phyloP scores from a whole-genome alignment of 2,888 invertebrate genomes.

The Cryptocheilus praepositus region DNA sequence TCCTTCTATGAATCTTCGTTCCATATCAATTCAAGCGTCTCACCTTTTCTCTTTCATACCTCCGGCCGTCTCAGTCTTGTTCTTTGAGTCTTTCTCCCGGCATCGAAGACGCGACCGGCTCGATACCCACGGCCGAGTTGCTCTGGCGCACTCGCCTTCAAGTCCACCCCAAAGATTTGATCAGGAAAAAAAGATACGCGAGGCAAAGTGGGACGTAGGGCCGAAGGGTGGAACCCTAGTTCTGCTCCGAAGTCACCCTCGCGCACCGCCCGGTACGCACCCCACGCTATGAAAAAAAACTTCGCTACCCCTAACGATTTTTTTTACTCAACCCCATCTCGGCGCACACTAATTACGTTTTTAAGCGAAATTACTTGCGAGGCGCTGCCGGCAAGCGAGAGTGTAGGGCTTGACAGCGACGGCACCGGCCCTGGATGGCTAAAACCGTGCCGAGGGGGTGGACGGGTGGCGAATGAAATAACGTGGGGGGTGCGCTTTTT shows the following conservation, averaged over 20 bases:
- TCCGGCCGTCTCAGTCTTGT: slow-evolving; percentile 20
- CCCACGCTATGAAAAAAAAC: slow-evolving; percentile 63
- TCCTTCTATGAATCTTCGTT: slow-evolving; percentile 2
- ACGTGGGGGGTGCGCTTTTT: slow-evolving; percentile 37
- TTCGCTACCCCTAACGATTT: slow-evolving; percentile 66
- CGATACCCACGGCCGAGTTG: slow-evolving; percentile 55
- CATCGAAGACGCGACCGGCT: slow-evolving; percentile 52
- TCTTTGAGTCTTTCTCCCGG: slow-evolving; percentile 27
- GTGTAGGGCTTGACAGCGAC: slow-evolving; percentile 18
- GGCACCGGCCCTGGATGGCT: slow-evolving; percentile 28
- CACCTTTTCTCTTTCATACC: slow-evolving; percentile 11
- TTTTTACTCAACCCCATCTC: slow-evolving; percentile 66
- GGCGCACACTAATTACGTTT: slow-evolving; percentile 72
- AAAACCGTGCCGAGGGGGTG: slow-evolving; percentile 23
- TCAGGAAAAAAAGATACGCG: slow-evolving; percentile 49
- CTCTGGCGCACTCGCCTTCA: slow-evolving; percentile 50
- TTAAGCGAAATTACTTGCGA: slow-evolving; percentile 72
- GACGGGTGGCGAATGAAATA: slow-evolving; percentile 49
- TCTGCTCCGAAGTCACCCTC: slow-evolving; percentile 28
- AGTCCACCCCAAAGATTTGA: slow-evolving; percentile 66
- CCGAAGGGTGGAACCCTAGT: slow-evolving; percentile 58
- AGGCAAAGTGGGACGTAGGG: slow-evolving; percentile 37
- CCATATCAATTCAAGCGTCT: slow-evolving; percentile 1
- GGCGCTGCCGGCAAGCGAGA: slow-evolving; percentile 42
- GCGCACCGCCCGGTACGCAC: slow-evolving; percentile 54